These are phyloP conservation scores for Notolepis coatsorum DNA, from an alignment of 2,797 vertebrate genomes.

Conservation along the genomic window DNA sequence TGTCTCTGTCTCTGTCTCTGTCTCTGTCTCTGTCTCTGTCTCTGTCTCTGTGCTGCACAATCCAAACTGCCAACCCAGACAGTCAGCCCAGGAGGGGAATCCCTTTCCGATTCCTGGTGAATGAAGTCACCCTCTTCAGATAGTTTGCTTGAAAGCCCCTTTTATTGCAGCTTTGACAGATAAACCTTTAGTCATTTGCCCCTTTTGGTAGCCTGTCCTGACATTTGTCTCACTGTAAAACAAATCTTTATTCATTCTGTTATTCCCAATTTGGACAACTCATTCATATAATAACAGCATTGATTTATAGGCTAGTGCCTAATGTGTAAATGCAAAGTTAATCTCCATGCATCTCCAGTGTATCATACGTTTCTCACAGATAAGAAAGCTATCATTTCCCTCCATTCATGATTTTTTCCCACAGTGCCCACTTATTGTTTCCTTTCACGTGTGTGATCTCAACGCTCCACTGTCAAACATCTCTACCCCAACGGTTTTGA, in stretches of 20 bases:
- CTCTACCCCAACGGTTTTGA: too few species aligned
- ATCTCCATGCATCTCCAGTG: too few species aligned
- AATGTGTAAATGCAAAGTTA: too few species aligned
- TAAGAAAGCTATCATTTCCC: too few species aligned
- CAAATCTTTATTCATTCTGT: neutral
- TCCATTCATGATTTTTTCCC: too few species aligned
- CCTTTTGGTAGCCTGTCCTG: neutral
- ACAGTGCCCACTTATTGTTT: too few species aligned
- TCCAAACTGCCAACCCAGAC: constrained; percentile 14
- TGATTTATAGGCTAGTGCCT: too few species aligned
- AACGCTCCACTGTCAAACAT: too few species aligned
- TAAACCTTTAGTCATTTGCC: constrained; percentile 16
- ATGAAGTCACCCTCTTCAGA: constrained; percentile 53
- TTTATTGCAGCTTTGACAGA: constrained; percentile 14
- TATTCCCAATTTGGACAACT: constrained; percentile 9
- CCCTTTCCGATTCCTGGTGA: constrained; percentile 49
- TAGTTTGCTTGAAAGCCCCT: constrained; percentile 43
- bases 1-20: too few species aligned
- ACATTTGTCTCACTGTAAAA: neutral
- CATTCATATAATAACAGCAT: constrained; percentile 8
- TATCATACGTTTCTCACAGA: too few species aligned
- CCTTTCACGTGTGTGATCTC: too few species aligned
- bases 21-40: too few species aligned
- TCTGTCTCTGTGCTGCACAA: neutral
- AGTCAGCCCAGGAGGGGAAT: constrained; percentile 57